Evolutionary conservation across 2,113 vertebrate species (phyloP).

Genomic region (Octodon degus): DNA sequence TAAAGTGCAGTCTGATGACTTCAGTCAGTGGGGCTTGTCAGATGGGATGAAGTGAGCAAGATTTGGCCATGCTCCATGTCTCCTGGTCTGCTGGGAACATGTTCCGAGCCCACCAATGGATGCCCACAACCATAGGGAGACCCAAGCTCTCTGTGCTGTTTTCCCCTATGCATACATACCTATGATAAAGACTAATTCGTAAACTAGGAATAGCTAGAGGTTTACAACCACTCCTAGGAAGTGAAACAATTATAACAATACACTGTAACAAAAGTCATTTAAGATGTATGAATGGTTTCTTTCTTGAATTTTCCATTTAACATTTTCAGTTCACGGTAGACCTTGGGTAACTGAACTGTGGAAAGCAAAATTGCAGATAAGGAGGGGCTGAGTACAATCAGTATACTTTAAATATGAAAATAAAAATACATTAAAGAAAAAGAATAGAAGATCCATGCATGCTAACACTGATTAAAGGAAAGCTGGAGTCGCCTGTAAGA

Average conservation of each 20-base stretch:
- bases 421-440: slow-evolving; percentile 1
- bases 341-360: neutral
- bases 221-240: neutral
- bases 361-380: neutral
- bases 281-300: neutral
- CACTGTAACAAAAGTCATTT: neutral
- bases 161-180: neutral
- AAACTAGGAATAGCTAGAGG: neutral
- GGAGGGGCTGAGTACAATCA: neutral
- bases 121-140: neutral
- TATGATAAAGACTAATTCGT: neutral
- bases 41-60: neutral
- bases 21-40: neutral
- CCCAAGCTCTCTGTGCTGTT: neutral
- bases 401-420: slow-evolving; percentile 40
- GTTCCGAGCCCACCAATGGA: too few species aligned
- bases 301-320: neutral
- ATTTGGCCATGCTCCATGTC: too few species aligned
- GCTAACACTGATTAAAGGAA: slow-evolving; percentile 31
- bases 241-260: neutral
- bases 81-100: neutral
- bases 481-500: neutral
- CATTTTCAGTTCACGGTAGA: neutral
- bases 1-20: neutral
- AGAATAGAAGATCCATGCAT: neutral